A percentile compares a stretch with the other conserved stretches of the same genome.
phyloP scores from a whole-genome alignment of 2,888 invertebrate species.

The Catocala nupta region DNA sequence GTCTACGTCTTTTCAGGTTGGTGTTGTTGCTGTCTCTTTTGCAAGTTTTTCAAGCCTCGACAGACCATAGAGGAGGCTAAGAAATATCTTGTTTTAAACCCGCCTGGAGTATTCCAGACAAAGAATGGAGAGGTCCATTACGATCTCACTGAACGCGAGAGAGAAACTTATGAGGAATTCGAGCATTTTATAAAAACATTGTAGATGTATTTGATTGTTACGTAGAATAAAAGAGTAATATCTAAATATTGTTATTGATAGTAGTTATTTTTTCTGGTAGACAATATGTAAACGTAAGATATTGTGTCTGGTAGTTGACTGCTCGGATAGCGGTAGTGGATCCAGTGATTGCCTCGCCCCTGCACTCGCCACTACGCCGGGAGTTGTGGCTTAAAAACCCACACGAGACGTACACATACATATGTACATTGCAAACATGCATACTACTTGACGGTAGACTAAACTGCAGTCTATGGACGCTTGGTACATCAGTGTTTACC shows the following conservation, averaged over 20 bases:
- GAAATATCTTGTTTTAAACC: conserved; percentile 84
- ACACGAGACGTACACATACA: background rate
- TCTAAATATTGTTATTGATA: too few species aligned
- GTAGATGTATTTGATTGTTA: conserved; percentile 37
- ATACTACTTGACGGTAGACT: too few species aligned
- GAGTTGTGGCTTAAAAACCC: too few species aligned
- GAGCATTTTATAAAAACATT: conserved; percentile 86
- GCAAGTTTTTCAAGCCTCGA: conserved; percentile 86
- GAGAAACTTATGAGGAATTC: conserved; percentile 85
- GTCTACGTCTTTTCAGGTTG: conserved; percentile 77
- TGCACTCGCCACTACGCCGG: too few species aligned
- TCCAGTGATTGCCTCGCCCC: too few species aligned
- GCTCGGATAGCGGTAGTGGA: too few species aligned
- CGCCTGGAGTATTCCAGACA: conserved; percentile 83
- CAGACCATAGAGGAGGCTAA: conserved; percentile 86
- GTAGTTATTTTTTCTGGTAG: too few species aligned
- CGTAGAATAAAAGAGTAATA: conserved; percentile 12
- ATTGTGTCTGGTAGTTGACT: too few species aligned
- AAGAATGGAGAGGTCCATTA: conserved; percentile 77
- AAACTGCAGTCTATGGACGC: too few species aligned
- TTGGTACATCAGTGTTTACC: too few species aligned
- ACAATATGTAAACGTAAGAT: too few species aligned
- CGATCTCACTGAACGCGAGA: conserved; percentile 85
- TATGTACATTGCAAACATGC: too few species aligned
- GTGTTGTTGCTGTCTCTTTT: conserved; percentile 88